phyloP scores from a whole-genome alignment of 1,140 invertebrate species.

The Onthophagus taurus region DNA sequence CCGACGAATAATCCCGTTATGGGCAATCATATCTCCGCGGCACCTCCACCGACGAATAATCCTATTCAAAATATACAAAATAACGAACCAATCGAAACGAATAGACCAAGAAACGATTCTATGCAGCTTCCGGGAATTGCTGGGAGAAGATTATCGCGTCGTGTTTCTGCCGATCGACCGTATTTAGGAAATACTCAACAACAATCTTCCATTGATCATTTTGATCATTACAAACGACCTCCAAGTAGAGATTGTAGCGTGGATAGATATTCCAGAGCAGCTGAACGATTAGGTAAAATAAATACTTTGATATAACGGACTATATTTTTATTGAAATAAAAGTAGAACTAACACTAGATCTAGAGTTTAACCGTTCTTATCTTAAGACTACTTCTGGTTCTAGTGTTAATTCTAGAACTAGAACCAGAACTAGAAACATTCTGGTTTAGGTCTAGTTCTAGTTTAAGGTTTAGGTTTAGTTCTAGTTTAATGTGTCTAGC shows the following conservation, averaged over 20 bases:
- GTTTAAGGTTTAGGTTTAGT: no score
- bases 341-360: no score
- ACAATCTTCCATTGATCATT: slow-evolving; percentile 56
- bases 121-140: slow-evolving; percentile 14
- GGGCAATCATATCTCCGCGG: slow-evolving; percentile 19
- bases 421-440: no score
- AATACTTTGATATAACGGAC: no score
- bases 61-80: slow-evolving; percentile 2
- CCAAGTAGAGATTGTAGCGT: slow-evolving; percentile 80
- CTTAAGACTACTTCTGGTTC: no score
- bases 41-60: no score
- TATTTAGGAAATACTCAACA: slow-evolving; percentile 40
- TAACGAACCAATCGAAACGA: neutral
- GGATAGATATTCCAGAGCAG: slow-evolving; percentile 59
- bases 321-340: no score
- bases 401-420: no score
- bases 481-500: no score
- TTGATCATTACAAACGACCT: slow-evolving; percentile 89
- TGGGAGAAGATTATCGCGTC: slow-evolving; percentile 40
- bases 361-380: no score
- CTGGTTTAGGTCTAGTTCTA: no score
- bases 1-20: slow-evolving; percentile 1
- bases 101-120: slow-evolving; percentile 17
- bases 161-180: slow-evolving; percentile 41
- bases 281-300: slow-evolving; percentile 42